Percentiles rank a stretch among this genome's conserved stretches.
Conservation (phyloP, 2,797 vertebrate genomes). For the Eulemur mongoz region DNA sequence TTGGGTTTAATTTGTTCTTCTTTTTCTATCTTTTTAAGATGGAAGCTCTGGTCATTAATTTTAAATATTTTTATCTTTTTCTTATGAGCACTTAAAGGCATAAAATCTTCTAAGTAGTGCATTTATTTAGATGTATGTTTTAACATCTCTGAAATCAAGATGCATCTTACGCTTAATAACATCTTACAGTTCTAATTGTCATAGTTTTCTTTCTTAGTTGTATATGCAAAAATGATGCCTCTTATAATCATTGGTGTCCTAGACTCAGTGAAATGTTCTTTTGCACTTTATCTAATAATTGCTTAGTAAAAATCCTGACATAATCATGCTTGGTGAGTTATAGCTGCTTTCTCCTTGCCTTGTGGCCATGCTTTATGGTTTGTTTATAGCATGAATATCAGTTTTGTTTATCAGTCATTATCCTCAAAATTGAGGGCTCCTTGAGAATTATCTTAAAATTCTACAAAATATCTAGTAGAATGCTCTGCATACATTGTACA, state of each 20-base stretch:
- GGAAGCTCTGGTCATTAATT: neutral
- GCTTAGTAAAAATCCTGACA: neutral
- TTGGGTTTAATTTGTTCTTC: neutral
- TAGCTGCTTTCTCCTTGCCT: neutral
- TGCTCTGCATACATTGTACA: neutral
- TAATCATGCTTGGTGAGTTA: neutral
- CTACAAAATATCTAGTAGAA: neutral
- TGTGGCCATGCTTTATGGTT: neutral
- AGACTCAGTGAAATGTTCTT: neutral
- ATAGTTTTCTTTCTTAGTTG: neutral
- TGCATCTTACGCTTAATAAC: neutral
- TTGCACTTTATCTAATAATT: neutral
- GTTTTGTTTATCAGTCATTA: neutral
- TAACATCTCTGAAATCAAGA: neutral
- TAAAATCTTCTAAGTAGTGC: neutral
- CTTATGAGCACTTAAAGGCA: neutral
- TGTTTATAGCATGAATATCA: neutral
- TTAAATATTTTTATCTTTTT: neutral
- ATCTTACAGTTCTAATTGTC: neutral
- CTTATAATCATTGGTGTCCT: neutral
- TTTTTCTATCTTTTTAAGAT: neutral
- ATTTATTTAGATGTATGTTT: neutral
- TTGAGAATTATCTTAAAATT: neutral
- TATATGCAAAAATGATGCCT: neutral
- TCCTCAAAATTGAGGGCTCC: neutral